phyloP scores from a whole-genome alignment of 2,797 vertebrate species.

The Nyctibius grandis region DNA sequence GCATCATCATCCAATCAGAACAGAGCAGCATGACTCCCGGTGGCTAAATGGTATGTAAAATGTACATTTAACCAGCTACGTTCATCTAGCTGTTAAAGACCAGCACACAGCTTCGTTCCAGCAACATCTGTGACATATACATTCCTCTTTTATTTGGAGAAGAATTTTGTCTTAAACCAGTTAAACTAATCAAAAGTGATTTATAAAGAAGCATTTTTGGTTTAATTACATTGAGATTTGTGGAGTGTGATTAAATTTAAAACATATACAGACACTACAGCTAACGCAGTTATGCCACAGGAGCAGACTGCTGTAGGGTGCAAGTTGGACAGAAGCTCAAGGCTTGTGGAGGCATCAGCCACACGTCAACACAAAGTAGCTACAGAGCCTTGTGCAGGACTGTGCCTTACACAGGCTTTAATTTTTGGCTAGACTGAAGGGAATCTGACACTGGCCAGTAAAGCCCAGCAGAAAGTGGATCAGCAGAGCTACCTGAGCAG shows the following conservation, averaged over 20 bases:
- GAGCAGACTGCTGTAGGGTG: neutral
- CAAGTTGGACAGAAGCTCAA: neutral
- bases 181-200: conserved; percentile 20
- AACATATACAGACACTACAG: neutral
- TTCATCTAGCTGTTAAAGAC: neutral
- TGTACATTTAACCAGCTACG: neutral
- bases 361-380: neutral
- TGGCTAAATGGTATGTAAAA: conserved; percentile 92
- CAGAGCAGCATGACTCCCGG: conserved; percentile 95
- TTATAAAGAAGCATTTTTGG: conserved; percentile 27
- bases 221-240: conserved; percentile 37
- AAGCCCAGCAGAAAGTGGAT: neutral
- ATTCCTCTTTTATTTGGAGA: neutral
- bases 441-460: neutral
- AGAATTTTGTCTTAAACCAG: conserved; percentile 12
- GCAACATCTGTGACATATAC: conserved; percentile 5
- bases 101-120: neutral
- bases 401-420: neutral
- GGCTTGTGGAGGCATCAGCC: neutral
- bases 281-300: neutral
- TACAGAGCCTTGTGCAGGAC: neutral
- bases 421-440: neutral
- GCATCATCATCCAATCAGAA: conserved; percentile 95
- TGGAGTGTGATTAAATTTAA: conserved; percentile 35
- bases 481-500: neutral